These are phyloP conservation scores for Drosophila recens DNA, from an alignment of 2,888 invertebrate genomes.

Conservation along the genomic window DNA sequence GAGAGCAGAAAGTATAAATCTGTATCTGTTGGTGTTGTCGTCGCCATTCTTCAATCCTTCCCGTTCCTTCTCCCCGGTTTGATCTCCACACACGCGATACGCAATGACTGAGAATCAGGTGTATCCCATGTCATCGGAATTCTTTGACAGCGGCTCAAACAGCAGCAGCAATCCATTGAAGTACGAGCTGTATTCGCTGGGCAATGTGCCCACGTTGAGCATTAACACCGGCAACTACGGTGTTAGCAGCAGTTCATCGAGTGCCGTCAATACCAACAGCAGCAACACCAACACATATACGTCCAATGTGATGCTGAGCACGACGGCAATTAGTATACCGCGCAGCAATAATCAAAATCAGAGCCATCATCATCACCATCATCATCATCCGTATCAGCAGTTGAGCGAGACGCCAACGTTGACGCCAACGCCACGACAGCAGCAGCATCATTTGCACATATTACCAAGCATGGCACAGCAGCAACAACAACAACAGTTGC, in stretches of 20 bases:
- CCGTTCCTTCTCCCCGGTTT: neutral
- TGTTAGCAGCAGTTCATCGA: constrained; percentile 29
- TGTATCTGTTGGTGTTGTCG: neutral
- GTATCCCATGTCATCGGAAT: constrained; percentile 85
- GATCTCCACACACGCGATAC: constrained; percentile 28
- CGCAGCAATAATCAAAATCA: constrained; percentile 84
- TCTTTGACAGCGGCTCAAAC: constrained; percentile 85
- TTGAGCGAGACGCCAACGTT: constrained; percentile 66
- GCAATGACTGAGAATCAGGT: constrained; percentile 85
- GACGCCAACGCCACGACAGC: constrained; percentile 51
- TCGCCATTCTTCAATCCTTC: neutral
- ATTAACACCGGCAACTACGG: constrained; percentile 61
- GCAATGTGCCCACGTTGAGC: constrained; percentile 66
- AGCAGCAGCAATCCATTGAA: constrained; percentile 84
- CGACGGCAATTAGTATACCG: constrained; percentile 83
- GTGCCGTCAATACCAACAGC: constrained; percentile 24
- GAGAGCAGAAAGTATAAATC: neutral
- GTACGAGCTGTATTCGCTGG: constrained; percentile 82
- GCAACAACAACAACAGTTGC: constrained; percentile 71
- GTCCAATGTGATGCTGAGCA: constrained; percentile 83
- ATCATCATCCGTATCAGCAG: constrained; percentile 73
- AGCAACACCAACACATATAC: constrained; percentile 54
- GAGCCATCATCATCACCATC: constrained; percentile 81
- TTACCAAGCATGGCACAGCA: constrained; percentile 76
- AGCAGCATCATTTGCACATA: constrained; percentile 68